These are phyloP conservation scores for Protodeltote pygarga DNA, from an alignment of 2,888 invertebrate genomes.

Conservation along the genomic window DNA sequence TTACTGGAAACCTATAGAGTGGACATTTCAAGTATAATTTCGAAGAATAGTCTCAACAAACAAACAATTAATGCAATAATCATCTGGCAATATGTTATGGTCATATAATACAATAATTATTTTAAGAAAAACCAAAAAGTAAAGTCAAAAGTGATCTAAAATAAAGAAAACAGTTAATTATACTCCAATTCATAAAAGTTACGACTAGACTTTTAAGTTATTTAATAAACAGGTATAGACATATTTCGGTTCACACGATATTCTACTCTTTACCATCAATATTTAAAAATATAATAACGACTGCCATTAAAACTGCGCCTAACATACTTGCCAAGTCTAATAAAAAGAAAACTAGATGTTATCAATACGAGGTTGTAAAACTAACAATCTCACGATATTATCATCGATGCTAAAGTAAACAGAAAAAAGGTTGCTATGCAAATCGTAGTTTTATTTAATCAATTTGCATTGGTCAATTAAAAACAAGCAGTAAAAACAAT, in stretches of 20 bases:
- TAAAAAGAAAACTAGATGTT: conserved; percentile 5
- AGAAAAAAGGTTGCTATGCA: conserved; percentile 32
- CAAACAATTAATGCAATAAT: not conserved
- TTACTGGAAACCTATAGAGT: not conserved
- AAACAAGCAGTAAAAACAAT: conserved; percentile 55
- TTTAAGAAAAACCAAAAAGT: no score
- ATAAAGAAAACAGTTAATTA: no score
- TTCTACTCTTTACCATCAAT: no score
- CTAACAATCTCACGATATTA: conserved; percentile 26
- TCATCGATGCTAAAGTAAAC: conserved; percentile 11
- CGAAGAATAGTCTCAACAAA: not conserved
- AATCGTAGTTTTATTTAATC: conserved; percentile 45
- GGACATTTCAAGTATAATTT: not conserved
- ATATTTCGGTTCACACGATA: no score
- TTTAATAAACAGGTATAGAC: no score
- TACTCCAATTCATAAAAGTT: no score
- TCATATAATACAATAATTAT: no score
- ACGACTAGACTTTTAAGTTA: no score
- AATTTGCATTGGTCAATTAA: conserved; percentile 52
- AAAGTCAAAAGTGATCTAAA: no score
- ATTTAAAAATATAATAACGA: no score
- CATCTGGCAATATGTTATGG: no score
- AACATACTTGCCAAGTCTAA: not conserved
- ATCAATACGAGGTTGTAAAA: conserved; percentile 8
- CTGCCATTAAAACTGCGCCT: not conserved